Base-by-base conservation (phyloP, 2,888 invertebrate species). In the Exephanes ischioxanthus region DNA sequence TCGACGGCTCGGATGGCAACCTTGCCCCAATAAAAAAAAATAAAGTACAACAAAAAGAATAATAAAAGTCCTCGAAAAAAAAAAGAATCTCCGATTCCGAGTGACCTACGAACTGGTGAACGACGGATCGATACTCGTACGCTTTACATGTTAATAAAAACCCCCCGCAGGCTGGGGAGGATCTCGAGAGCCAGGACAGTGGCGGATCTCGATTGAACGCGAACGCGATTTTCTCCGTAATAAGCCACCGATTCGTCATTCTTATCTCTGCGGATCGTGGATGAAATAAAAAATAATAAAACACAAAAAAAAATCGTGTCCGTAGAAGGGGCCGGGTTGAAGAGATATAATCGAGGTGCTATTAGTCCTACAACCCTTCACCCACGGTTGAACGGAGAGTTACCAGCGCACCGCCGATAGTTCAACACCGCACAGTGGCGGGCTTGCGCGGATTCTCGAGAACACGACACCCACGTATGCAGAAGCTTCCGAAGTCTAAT, bases 401-500 rank as follows among this genome's bases (percentile, higher is more conserved):
- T 14, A 58, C 58, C 22, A 26, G 14, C 58, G 26, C 26, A 4
- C 58, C 16, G 16, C 3, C 14, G 45, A 45, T 16, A 4, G 22
- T 58, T 14, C 58, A 26, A 26, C 11, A 58, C 11, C 11, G 22
- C 58, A 5, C 58, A 22, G 14, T 26, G 26, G 58, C 26, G 3
- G 22, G 22, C 26, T 26, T 58, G 58, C 9, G 53, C 6, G 45
- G 14, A 45, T 19, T 53, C n/a, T n/a, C 22, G 58, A 58, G 58
- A 26, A 58, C 26, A 11, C 22, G 58, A 26, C 22, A 4, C 22
- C 58, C 19, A 26, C 58, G 58, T 58, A 14, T 22, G 26, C 58
- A 58, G 58, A 58, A 58, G 22, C 51, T 45, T 67, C 58, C 66
- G 75, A 75, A 79, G 79, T 79, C 87, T 89, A 90, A 90, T 89